A percentile compares a stretch with the other conserved stretches of the same genome.
Evolutionary conservation across 2,797 vertebrate genomes (phyloP).

Genomic region (Cuniculus paca): DNA sequence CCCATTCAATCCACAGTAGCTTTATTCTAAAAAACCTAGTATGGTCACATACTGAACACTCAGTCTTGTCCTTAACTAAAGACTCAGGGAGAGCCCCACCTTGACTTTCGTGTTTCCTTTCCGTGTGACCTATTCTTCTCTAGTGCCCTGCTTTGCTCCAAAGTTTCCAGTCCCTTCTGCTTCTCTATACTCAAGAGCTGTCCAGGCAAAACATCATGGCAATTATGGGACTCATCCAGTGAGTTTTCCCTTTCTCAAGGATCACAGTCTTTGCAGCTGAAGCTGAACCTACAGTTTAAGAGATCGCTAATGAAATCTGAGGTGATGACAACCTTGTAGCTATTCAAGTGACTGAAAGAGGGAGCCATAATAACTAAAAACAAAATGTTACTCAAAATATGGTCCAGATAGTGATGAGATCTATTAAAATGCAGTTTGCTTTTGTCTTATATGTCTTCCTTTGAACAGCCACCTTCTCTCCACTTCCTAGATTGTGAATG

Average conservation of each 20-base stretch:
- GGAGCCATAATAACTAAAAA: background rate
- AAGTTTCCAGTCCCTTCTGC: background rate
- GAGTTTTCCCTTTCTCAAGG: constrained; percentile 1
- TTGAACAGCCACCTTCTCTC: background rate
- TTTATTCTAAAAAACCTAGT: background rate
- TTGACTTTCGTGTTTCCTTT: background rate
- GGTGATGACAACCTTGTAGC: background rate
- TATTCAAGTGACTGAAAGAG: background rate
- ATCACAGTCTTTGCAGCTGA: background rate
- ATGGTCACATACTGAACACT: background rate
- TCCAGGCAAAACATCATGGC: background rate
- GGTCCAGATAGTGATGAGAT: background rate
- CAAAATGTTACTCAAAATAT: background rate
- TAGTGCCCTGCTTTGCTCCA: background rate
- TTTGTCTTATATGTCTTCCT: background rate
- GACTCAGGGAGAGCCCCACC: background rate
- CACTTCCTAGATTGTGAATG: background rate
- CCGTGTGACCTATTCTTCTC: background rate
- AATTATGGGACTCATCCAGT: background rate
- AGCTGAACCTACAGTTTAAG: background rate
- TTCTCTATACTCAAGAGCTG: background rate
- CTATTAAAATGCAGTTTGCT: background rate
- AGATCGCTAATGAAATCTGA: background rate
- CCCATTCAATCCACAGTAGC: background rate
- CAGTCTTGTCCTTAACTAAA: background rate